A percentile compares a stretch with the other conserved stretches of the same genome.
phyloP scores from a whole-genome alignment of 2,797 vertebrate species.

The Fundulus diaphanus region DNA sequence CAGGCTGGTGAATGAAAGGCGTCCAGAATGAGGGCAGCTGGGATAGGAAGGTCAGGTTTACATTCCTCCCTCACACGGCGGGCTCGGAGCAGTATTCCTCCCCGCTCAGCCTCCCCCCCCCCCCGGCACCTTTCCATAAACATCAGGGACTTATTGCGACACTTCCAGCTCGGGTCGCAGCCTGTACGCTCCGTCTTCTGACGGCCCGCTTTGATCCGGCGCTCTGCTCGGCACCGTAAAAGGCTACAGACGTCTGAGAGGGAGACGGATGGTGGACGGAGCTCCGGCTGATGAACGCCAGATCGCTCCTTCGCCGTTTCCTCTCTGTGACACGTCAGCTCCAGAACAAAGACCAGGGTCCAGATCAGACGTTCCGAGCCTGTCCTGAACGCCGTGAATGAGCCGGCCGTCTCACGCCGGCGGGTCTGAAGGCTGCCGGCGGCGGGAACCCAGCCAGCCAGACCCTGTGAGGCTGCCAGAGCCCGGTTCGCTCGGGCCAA shows the following conservation, averaged over 20 bases:
- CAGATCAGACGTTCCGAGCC: neutral
- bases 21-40: no score
- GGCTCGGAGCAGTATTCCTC: no score
- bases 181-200: neutral
- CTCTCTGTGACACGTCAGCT: neutral
- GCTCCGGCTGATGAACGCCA: constrained; percentile 43
- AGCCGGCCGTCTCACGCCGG: constrained; percentile 27
- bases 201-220: constrained; percentile 46
- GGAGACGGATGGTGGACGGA: constrained; percentile 14
- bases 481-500: constrained; percentile 33
- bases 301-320: neutral
- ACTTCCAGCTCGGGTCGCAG: neutral
- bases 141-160: neutral
- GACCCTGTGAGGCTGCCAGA: constrained; percentile 55
- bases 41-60: neutral
- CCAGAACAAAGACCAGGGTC: neutral
- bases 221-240: constrained; percentile 65
- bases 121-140: neutral
- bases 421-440: constrained; percentile 29
- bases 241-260: constrained; percentile 48
- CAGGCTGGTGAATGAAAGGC: no score
- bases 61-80: neutral
- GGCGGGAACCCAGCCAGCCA: constrained; percentile 14
- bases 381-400: constrained; percentile 35
- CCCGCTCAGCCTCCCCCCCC: no score